Base-by-base conservation (phyloP, 2,113 vertebrate species). In the Zonotrichia leucophrys region DNA sequence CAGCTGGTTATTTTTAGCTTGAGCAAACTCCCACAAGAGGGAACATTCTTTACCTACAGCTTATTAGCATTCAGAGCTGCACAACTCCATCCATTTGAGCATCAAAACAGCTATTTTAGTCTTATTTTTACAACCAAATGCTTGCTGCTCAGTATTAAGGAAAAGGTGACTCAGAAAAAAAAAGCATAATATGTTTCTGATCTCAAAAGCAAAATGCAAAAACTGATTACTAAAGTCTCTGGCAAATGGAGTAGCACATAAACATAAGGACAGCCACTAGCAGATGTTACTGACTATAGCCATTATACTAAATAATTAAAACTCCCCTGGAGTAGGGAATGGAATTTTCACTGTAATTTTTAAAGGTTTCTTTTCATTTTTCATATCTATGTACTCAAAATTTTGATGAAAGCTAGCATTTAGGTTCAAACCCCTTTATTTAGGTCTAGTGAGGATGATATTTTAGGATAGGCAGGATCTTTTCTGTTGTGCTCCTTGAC, bases 1-100 rank as follows among this genome's bases (percentile, higher is more conserved):
- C 94, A 96, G 77, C 53, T 52, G 41, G 83, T 42, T 95, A 96
- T 97, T 96, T 95, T 96, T 95, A 95, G 89, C 83, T 69, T 21
- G 8, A 91, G 64, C 66, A 73, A 89, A 84, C 91, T 92, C 94
- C 87, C 87, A 84, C 69, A 76, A 73, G 92, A 75, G 73, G 76
- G 89, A 94, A 89, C 53, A 72, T 89, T 97, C 66, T 91, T 87
- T 82, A 95, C 95, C 95, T 95, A 78, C 91, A 95, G 87, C 89
- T 95, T 66, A 95, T 97, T 92, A 92, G 81, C 74, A 97, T 95
- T 91, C 95, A 95, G 66, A 91, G 80, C 91, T 60, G 53, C 89
- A 95, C 81, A 82, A 16, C 83, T 89, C 70, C 73, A 84, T 87
- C 80, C 74, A 87, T 62, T 53, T 79, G 56, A 87, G 58, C 49